These are phyloP conservation scores for Amblyjoppa proteus DNA, from an alignment of 2,888 invertebrate genomes.

Conservation along the genomic window DNA sequence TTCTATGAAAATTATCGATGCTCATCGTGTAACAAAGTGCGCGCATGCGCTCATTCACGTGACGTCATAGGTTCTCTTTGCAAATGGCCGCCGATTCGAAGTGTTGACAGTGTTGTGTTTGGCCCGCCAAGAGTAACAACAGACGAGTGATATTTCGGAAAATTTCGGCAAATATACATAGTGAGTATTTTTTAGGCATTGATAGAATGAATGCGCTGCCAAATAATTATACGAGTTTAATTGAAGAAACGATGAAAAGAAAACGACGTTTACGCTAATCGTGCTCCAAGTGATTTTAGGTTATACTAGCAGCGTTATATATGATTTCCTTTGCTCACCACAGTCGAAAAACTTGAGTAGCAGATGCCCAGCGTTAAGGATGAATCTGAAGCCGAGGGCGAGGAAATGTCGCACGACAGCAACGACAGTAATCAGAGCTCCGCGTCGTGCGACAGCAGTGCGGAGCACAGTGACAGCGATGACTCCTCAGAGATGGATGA, in stretches of 20 bases:
- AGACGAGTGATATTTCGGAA: conserved; percentile 34
- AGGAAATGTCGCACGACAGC: conserved; percentile 84
- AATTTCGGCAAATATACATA: conserved; percentile 43
- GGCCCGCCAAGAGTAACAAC: conserved; percentile 56
- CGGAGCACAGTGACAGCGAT: conserved; percentile 92
- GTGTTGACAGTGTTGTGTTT: conserved; percentile 54
- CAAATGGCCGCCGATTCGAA: conserved; percentile 62
- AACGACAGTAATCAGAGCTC: conserved; percentile 83
- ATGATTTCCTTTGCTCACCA: not conserved
- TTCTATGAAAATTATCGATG: not conserved
- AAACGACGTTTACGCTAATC: not conserved
- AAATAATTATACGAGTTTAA: conserved; percentile 13
- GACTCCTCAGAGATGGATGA: conserved; percentile 97
- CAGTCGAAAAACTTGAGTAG: conserved; percentile 9
- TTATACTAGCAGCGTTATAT: not conserved
- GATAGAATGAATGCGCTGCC: not conserved
- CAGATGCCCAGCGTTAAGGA: conserved; percentile 84
- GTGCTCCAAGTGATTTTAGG: not conserved
- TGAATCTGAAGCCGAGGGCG: conserved; percentile 83
- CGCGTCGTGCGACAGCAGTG: conserved; percentile 88
- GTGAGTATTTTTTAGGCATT: conserved; percentile 42
- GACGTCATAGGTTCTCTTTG: conserved; percentile 45
- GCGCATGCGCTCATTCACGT: conserved; percentile 35
- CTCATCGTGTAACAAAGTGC: not conserved
- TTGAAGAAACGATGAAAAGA: conserved; percentile 5